These are phyloP conservation scores for Anser brachyrhynchus DNA, from an alignment of 2,113 vertebrate species.

Conservation along the genomic window DNA sequence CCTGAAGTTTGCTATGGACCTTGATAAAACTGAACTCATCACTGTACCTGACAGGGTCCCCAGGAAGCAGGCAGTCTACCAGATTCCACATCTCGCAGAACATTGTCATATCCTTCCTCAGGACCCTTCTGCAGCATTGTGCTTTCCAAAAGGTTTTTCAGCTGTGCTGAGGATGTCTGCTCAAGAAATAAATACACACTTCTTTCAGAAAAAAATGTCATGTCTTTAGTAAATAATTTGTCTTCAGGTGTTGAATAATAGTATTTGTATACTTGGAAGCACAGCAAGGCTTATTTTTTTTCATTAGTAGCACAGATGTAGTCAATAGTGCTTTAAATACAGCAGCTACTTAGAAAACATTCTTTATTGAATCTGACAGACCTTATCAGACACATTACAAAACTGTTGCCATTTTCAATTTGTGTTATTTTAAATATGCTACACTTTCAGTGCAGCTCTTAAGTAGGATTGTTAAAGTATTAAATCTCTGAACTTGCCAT, in stretches of 20 bases:
- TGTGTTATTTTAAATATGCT: neutral
- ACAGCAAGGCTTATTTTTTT: neutral
- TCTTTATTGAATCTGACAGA: neutral
- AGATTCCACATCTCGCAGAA: constrained; percentile 32
- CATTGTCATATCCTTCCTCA: constrained; percentile 38
- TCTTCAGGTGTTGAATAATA: neutral
- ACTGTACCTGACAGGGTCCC: constrained; percentile 26
- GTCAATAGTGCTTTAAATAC: neutral
- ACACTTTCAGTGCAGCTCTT: neutral
- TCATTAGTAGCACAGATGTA: neutral
- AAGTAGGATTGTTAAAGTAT: neutral
- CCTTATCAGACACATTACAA: neutral
- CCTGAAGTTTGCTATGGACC: neutral
- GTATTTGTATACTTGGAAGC: neutral
- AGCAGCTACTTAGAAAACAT: neutral
- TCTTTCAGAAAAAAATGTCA: neutral
- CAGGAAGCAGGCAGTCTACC: constrained; percentile 5
- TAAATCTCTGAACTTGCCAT: neutral
- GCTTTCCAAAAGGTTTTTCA: neutral
- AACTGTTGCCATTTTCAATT: neutral
- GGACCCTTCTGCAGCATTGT: neutral
- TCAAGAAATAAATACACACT: neutral
- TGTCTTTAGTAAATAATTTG: neutral
- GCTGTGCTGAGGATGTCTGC: constrained; percentile 1
- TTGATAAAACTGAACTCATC: neutral